A percentile compares a stretch with the other conserved stretches of the same genome.
phyloP scores from a whole-genome alignment of 2,797 vertebrate species.

The Neopelma chrysocephalum region DNA sequence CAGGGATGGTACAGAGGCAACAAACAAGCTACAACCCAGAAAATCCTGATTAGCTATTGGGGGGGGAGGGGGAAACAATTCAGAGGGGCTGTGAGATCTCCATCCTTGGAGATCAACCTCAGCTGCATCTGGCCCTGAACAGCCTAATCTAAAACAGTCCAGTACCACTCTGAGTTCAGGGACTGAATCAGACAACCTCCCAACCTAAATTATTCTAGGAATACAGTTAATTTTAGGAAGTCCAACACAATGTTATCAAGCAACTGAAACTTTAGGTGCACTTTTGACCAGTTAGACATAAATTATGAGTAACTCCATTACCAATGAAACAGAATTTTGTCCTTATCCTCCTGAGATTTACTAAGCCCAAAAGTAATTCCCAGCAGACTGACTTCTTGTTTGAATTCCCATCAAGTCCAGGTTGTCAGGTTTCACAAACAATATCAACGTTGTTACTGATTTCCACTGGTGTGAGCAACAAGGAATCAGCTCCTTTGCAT shows the following conservation, averaged over 20 bases:
- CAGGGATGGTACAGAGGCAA: not conserved
- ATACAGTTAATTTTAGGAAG: not conserved
- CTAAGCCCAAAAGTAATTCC: not conserved
- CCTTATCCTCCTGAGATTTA: not conserved
- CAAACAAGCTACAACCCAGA: not conserved
- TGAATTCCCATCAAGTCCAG: not conserved
- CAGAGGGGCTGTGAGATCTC: not conserved
- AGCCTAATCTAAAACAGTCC: not conserved
- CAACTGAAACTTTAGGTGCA: not conserved
- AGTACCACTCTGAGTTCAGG: not conserved
- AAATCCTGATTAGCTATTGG: not conserved
- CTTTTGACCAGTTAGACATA: not conserved
- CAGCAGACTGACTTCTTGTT: not conserved
- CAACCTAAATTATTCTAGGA: not conserved
- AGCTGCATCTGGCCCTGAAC: not conserved
- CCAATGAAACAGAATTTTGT: not conserved
- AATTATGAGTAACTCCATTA: not conserved
- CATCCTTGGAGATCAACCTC: not conserved
- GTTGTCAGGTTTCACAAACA: not conserved
- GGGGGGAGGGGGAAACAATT: not conserved
- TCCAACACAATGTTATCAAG: not conserved
- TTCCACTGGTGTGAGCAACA: not conserved
- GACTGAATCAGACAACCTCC: not conserved
- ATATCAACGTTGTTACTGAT: not conserved
- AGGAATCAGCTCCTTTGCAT: not conserved